phyloP scores from a whole-genome alignment of 2,888 invertebrate species.

The Elmis aenea region DNA sequence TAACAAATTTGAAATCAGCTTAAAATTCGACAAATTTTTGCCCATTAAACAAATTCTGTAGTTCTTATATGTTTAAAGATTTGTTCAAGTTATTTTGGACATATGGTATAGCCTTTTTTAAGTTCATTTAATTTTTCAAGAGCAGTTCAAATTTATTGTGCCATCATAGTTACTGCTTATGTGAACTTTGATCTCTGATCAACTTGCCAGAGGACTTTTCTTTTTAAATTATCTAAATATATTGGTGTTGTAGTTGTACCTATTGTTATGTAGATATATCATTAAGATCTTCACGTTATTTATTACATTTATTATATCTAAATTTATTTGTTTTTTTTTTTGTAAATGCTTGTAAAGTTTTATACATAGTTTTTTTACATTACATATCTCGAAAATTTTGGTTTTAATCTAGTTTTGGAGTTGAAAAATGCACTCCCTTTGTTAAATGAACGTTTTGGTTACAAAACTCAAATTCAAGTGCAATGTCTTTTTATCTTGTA shows the following conservation, averaged over 20 bases:
- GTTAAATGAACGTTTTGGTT: conserved; percentile 7
- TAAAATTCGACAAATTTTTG: too few relatives aligned
- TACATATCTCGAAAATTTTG: conserved; percentile 27
- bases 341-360: conserved; percentile 42
- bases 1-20: too few relatives aligned
- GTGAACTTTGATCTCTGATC: conserved; percentile 27
- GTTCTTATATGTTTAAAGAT: too few relatives aligned
- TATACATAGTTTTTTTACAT: conserved; percentile 32
- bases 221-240: conserved; percentile 29
- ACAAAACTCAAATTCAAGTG: conserved; percentile 27
- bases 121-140: conserved; percentile 14
- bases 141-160: conserved; percentile 39
- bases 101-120: too few relatives aligned
- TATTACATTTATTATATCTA: conserved; percentile 32
- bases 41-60: too few relatives aligned
- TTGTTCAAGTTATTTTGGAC: too few relatives aligned
- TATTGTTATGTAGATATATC: conserved; percentile 46
- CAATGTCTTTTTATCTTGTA: conserved; percentile 37
- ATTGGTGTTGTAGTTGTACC: conserved; percentile 48
- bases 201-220: conserved; percentile 39
- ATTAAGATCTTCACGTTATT: conserved; percentile 42
- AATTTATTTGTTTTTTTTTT: conserved; percentile 15
- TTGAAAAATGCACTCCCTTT: conserved; percentile 10
- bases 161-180: conserved; percentile 32
- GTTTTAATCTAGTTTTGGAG: conserved; percentile 5